These are phyloP conservation scores for Pygmarrhopalites habei DNA, from an alignment of 1,140 invertebrate genomes.

Conservation along the genomic window DNA sequence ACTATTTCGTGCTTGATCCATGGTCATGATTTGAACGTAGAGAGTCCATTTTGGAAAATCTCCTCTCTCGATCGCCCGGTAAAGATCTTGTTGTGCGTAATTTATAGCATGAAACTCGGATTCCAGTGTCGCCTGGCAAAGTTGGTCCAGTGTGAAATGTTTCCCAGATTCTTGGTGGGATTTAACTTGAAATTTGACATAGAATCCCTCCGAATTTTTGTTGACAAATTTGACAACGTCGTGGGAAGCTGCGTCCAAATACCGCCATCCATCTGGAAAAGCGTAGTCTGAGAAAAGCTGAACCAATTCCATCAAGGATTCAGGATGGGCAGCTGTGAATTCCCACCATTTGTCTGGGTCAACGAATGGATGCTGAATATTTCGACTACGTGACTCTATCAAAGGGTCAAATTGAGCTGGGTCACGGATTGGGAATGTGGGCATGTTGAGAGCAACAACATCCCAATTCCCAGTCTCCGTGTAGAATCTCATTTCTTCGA, in stretches of 20 bases:
- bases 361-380: conserved; percentile 43
- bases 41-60: not conserved
- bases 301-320: conserved; percentile 50
- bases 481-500: too few species aligned
- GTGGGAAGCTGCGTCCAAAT: too few species aligned
- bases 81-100: conserved; percentile 41
- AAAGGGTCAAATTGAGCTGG: conserved; percentile 49
- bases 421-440: conserved; percentile 54
- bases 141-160: too few species aligned
- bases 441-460: conserved; percentile 52
- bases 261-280: conserved; percentile 50
- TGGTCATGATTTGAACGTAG: not conserved
- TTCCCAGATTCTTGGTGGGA: too few species aligned
- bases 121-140: too few species aligned
- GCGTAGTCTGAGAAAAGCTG: conserved; percentile 52
- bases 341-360: conserved; percentile 51
- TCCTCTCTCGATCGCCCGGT: not conserved
- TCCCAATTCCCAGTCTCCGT: too few species aligned
- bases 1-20: not conserved
- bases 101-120: too few species aligned
- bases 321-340: conserved; percentile 50
- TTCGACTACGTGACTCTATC: conserved; percentile 48
- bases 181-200: too few species aligned
- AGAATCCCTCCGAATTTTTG: too few species aligned
- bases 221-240: too few species aligned